Evolutionary conservation across 2,113 vertebrate species (phyloP), one percentile per base, ranked within the genome.

Genomic region (Rhadina sibilatrix): DNA sequence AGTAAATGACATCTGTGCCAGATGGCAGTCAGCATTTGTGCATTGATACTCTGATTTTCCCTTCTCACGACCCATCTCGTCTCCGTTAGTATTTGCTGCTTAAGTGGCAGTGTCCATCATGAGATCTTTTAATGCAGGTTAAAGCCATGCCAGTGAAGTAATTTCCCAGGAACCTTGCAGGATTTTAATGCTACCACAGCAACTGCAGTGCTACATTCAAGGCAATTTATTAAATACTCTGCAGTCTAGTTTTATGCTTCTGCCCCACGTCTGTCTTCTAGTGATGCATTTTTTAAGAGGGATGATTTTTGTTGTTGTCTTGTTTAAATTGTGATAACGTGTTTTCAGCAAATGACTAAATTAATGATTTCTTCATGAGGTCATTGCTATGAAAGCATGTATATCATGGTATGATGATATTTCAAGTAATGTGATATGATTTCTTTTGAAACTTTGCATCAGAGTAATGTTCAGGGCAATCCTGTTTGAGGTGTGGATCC

Each of bases 1-100:
- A 94, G 88, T 97, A 94, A 96, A 96, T 95, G 93, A 91, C 83
- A 96, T 95, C 91, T 96, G 94, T 96, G 96, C 97, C 96, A 96
- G 96, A 97, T 97, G 96, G 95, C 42, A 96, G 90, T 78, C 90
- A 87, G 91, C 72, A 79, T 90, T 95, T 86, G 59, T 60, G 65
- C 87, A 61, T 40, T 21, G 28, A 84, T 61, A 85, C 78, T 79
- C 82, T 80, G 75, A 70, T 82, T 93, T 93, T 66, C 24, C 68
- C 70, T 89, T 70, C 90, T 94, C 56, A 35, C 0, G 5, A 86
- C 74, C 74, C 40, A 90, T 82, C 87, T 92, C 56, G 9, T 89
- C 46, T 72, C 91, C 2, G 11, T 46, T 94, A 70, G 70, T 60
- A 44, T 87, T 68, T 78, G 74, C 81, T 93, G 42, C 80, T 94